These are phyloP conservation scores for Hippocampus mohnikei DNA, from an alignment of 2,113 vertebrate species.

Conservation along the genomic window DNA sequence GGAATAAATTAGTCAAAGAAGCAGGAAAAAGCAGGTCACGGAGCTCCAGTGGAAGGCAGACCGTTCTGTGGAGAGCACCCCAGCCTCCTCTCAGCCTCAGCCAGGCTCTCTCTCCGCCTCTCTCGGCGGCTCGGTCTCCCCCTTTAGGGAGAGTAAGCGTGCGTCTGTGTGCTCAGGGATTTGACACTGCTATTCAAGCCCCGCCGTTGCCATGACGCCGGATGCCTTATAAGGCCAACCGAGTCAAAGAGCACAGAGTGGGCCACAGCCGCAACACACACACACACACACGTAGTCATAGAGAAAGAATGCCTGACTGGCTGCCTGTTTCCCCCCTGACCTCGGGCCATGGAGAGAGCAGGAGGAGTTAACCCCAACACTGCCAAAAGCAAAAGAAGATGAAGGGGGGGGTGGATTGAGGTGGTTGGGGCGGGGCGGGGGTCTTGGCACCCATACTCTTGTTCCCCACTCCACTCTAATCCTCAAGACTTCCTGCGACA, in stretches of 20 bases:
- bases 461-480: conserved; percentile 55
- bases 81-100: conserved; percentile 49
- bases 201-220: conserved; percentile 77
- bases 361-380: conserved; percentile 62
- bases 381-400: conserved; percentile 46
- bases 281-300: conserved; percentile 48
- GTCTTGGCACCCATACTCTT: conserved; percentile 43
- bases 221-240: conserved; percentile 79
- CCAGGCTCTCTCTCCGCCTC: conserved; percentile 37
- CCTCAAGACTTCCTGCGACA: conserved; percentile 60
- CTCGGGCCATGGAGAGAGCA: conserved; percentile 57
- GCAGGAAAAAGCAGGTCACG: conserved; percentile 51
- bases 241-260: conserved; percentile 82
- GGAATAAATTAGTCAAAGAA: conserved; percentile 67
- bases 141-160: conserved; percentile 68
- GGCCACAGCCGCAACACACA: conserved; percentile 59
- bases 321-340: conserved; percentile 68
- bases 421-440: background rate
- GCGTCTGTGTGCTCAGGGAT: conserved; percentile 80
- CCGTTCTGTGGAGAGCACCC: conserved; percentile 54
- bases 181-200: conserved; percentile 86
- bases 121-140: conserved; percentile 40
- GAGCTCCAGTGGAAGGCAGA: conserved; percentile 52
- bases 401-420: too few species aligned
- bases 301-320: conserved; percentile 69